Evolutionary conservation across 1,140 invertebrate species (phyloP).

Genomic region (Drosophila cardini): DNA sequence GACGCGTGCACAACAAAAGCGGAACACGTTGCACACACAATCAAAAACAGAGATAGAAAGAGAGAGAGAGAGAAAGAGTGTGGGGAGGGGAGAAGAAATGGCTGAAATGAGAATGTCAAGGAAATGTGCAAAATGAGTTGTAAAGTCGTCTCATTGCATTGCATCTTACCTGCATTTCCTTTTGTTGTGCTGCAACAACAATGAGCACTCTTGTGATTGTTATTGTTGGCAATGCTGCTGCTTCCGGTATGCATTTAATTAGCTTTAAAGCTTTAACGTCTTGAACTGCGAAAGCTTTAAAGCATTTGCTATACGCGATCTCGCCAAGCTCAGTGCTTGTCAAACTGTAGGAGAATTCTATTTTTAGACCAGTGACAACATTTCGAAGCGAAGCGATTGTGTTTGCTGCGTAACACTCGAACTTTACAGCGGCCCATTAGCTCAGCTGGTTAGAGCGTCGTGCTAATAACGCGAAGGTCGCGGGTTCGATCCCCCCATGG

Average conservation of each 20-base stretch:
- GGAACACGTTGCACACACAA: conserved; percentile 38
- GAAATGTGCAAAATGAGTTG: conserved; percentile 81
- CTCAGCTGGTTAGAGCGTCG: conserved; percentile 86
- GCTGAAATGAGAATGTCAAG: conserved; percentile 77
- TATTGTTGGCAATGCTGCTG: conserved; percentile 12
- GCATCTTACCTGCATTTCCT: conserved; percentile 15
- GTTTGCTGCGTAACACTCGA: neutral
- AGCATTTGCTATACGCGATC: conserved; percentile 17
- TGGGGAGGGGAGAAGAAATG: conserved; percentile 7
- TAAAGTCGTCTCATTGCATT: conserved; percentile 49
- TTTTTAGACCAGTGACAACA: conserved; percentile 29
- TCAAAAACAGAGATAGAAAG: conserved; percentile 46
- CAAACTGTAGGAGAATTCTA: conserved; percentile 27
- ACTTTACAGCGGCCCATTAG: conserved; percentile 82
- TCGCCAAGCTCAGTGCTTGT: neutral
- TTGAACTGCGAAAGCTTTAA: neutral
- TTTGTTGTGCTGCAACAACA: conserved; percentile 30
- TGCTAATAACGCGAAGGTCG: conserved; percentile 87
- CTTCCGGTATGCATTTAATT: conserved; percentile 49
- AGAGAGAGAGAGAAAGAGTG: conserved; percentile 17
- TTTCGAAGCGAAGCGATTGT: conserved; percentile 2
- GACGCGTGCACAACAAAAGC: conserved; percentile 26
- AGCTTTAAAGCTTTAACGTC: conserved; percentile 26
- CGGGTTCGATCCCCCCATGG: conserved; percentile 86
- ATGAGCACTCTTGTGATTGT: conserved; percentile 22